Base-by-base conservation (phyloP, 2,113 vertebrate species). In the Neotragus pygmaeus region DNA sequence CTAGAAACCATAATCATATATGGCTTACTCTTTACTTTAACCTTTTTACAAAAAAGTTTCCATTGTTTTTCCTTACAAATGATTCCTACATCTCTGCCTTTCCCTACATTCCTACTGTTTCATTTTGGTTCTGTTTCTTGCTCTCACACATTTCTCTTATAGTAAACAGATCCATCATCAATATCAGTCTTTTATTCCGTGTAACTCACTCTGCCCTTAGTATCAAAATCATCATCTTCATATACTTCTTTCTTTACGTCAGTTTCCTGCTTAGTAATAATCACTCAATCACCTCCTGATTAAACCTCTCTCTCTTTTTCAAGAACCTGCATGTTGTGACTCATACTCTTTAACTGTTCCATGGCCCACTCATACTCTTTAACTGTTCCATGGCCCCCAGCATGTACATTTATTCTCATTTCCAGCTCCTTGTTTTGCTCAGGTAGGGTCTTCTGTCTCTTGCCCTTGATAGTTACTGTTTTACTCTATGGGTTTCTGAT, bases 241-340 rank as follows among this genome's bases (percentile, higher is more conserved):
- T 88, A 81, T 25, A 57, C 28, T 73, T 95, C 28, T 53, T 97
- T 88, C 33, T 53, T 97, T 88, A 47, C 91, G 11, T 95, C 88
- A 15, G 3, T 73, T 43, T 97, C 55, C 17, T 91, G 39, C 2
- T 81, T 17, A 81, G 0, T 93, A 88, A 70, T 91, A 75, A 80
- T 64, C 15, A 4, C 36, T 17, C 58, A 21, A 10, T 97, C 36
- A 58, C 39, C 21, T 90, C 23, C 43, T 70, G 28, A 57, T 77
- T 93, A 84, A 39, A 60, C 47, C 75, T 92, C 8, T 91, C 95
- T 51, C 36, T 97, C n/a, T 66, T 47, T 86, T 95, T 96, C 27
- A 94, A 62, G 45, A 83, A 51, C 36, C 60, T 96, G 8, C 33
- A 64, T 82, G 27, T 70, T 96, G 28, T 95, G 43, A 33, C 53